A percentile compares a stretch with the other conserved stretches of the same genome.
Evolutionary conservation across 2,113 vertebrate genomes (phyloP).

Genomic region (Aythya baeri): DNA sequence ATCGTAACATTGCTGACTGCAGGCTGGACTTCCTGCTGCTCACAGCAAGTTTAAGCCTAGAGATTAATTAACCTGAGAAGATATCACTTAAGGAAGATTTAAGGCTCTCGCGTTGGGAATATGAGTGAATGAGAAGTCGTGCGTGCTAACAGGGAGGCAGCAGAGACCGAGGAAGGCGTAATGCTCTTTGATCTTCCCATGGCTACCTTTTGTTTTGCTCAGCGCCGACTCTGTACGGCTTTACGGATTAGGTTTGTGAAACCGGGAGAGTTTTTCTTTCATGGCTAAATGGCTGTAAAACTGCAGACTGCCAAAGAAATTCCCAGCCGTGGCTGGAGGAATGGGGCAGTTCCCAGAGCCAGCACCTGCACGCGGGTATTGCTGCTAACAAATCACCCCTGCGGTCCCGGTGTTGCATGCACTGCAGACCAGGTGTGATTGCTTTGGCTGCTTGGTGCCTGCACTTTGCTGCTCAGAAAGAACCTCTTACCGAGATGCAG

Average conservation of each 20-base stretch:
- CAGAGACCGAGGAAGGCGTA: neutral
- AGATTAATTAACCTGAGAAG: constrained; percentile 71
- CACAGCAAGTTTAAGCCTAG: constrained; percentile 65
- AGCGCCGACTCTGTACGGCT: neutral
- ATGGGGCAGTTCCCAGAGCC: neutral
- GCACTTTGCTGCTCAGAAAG: neutral
- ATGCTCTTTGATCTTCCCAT: neutral
- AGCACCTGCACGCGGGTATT: neutral
- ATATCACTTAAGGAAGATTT: constrained; percentile 72
- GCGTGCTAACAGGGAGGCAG: neutral
- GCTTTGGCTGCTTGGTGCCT: neutral
- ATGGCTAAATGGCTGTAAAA: neutral
- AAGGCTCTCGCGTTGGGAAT: constrained; percentile 46
- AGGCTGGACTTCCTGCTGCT: constrained; percentile 73
- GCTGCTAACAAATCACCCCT: no score
- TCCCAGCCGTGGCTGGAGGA: neutral
- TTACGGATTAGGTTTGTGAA: neutral
- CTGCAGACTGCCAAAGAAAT: neutral
- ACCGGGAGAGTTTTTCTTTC: neutral
- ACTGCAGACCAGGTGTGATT: neutral
- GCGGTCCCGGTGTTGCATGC: neutral
- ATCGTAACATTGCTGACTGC: constrained; percentile 66
- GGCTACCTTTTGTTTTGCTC: neutral
- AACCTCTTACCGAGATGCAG: neutral
- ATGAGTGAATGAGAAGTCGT: neutral